Evolutionary conservation across 2,888 invertebrate genomes (phyloP), one percentile per base, ranked within the genome.

Genomic region (Ectemnius lituratus): DNA sequence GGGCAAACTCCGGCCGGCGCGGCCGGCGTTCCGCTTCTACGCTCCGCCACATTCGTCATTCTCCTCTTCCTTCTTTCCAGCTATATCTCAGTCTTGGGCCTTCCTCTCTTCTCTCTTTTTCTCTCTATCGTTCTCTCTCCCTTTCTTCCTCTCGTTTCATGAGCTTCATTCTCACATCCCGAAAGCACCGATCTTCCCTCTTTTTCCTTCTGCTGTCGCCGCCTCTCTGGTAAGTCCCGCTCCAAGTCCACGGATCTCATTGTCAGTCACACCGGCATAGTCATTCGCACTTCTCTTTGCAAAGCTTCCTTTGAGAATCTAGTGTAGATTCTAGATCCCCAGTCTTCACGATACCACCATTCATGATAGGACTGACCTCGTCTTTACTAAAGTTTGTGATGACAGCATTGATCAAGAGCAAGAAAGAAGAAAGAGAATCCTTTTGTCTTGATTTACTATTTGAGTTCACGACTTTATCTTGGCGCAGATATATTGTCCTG

Each of bases 11-110:
- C 80, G 82, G 37, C 37, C 37, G 37, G 37, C 37, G 37, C 37
- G 37, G 37, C 37, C 37, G 37, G 73, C 83, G 83, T 86, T 85
- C 58, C 58, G 86, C 83, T 86, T 88, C 84, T 82, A 83, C 84
- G 84, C 82, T 85, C 87, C 84, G 82, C 84, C 76, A 75, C 79
- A 58, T 73, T 76, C 78, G 70, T 67, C 80, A 66, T 73, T 67
- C 60, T 75, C 52, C 63, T 61, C 67, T 73, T 68, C 70, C 37
- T 64, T 79, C 72, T 59, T 28, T 62, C 28, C 4, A 20, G 16
- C 6, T 27, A 5, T 46, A 27, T 20, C 47, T 11, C 28, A 13
- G 65, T 61, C 62, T 59, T 37, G 27, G 14, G 27, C 46, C 60
- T 14, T 65, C 61, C 52, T 59, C 57, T 64, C 27, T n/a, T n/a